Percentiles rank a stretch among this genome's conserved stretches.
Conservation (phyloP, 1,140 invertebrate species). For the Metaphire vulgaris region DNA sequence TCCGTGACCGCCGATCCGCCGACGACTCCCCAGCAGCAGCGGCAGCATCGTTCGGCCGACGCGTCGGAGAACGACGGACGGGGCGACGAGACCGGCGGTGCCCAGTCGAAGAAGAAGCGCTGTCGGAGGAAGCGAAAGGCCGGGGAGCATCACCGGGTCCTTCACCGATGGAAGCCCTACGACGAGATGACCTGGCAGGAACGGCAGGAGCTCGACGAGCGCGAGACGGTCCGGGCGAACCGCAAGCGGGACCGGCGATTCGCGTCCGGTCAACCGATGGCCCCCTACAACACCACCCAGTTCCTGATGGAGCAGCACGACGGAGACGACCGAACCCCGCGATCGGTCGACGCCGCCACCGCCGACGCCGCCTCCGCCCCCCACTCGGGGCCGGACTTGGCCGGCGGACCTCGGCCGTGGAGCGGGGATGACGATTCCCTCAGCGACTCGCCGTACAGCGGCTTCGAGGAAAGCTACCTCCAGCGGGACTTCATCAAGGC, state of each 20-base stretch:
- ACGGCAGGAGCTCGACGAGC: conserved; percentile 43
- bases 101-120: conserved; percentile 28
- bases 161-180: conserved; percentile 50
- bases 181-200: conserved; percentile 49
- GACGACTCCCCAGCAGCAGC: no score
- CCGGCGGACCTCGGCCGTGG: conserved; percentile 21
- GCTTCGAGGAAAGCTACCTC: conserved; percentile 82
- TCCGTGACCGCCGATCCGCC: not conserved
- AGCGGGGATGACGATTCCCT: conserved; percentile 70
- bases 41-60: no score
- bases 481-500: conserved; percentile 86
- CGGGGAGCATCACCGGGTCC: conserved; percentile 37
- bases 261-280: conserved; percentile 55
- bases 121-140: conserved; percentile 36
- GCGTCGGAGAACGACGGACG: no score
- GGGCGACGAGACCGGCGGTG: conserved; percentile 8
- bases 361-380: no score
- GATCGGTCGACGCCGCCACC: not conserved
- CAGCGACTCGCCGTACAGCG: conserved; percentile 62
- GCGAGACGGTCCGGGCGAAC: conserved; percentile 42
- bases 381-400: conserved; percentile 24
- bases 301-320: conserved; percentile 86
- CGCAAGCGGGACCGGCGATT: conserved; percentile 43
- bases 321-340: conserved; percentile 19
- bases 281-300: conserved; percentile 87